Evolutionary conservation across 2,113 vertebrate species (phyloP), one percentile per base, ranked within the genome.

Genomic region (Pterocles burchelli): DNA sequence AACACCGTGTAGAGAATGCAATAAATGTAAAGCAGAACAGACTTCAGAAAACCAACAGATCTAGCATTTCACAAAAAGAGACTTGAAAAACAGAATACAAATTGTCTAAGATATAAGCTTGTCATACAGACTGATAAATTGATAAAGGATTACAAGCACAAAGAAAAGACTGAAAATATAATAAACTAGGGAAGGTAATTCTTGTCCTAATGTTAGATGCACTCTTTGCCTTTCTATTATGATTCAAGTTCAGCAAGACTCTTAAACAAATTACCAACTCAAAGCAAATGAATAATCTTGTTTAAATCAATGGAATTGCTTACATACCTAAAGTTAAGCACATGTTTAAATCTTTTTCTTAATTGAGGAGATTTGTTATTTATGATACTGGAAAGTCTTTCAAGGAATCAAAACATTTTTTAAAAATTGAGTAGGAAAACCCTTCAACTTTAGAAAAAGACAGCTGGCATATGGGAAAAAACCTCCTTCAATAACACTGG

Each of bases 211-310:
- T 88, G 70, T 94, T 95, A 96, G 73, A 85, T 38, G 15, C n/a
- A n/a, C 29, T 88, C 73, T 95, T 96, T 92, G 88, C 62, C 61
- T 96, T 95, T 97, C 95, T 93, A 84, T 96, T 97, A 89, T 46
- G 76, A 85, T 48, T 80, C 55, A 65, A 85, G 51, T 74, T 86
- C 80, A 91, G 59, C 36, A 73, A 63, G 65, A 43, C 12, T 66
- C 52, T 55, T 54, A 74, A 72, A 86, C 3, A 65, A 26, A 67
- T 55, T 68, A 26, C 17, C 72, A 94, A 73, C 20, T 78, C 68
- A 80, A 97, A 95, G 87, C 33, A 96, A 94, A 97, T 73, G 26
- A 97, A 95, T 91, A 92, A 93, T 79, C 55, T 77, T 70, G 41
- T 71, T 92, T 80, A 91, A 95, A 88, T 81, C 78, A 54, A 18